A percentile compares a stretch with the other conserved stretches of the same genome.
Conservation (phyloP, 2,797 vertebrate genomes). For the Falco concolor region DNA sequence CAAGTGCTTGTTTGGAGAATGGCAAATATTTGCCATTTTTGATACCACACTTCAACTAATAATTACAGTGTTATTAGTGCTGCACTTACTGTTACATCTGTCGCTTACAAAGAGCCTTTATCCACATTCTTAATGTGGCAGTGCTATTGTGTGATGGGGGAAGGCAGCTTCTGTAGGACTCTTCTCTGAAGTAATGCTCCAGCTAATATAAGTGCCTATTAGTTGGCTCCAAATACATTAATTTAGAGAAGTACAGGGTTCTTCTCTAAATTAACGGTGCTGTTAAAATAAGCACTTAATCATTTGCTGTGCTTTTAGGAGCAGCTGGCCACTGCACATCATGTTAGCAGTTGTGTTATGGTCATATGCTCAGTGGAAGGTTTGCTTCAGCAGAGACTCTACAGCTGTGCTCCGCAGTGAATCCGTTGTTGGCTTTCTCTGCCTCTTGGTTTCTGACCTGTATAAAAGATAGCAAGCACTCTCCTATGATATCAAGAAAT, state of each 20-base stretch:
- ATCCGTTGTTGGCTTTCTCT: not conserved
- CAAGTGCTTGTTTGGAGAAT: not conserved
- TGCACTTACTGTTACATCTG: not conserved
- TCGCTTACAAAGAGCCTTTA: not conserved
- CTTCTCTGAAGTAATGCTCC: not conserved
- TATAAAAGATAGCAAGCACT: not conserved
- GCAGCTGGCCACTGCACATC: not conserved
- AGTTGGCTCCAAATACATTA: not conserved
- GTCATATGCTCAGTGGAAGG: not conserved
- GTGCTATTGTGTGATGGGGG: not conserved
- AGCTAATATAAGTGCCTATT: not conserved
- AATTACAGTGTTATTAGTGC: not conserved
- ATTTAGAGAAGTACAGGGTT: not conserved
- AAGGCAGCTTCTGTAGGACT: not conserved
- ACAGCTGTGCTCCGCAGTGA: not conserved
- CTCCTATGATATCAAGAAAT: not conserved
- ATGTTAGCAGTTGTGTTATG: fast-evolving
- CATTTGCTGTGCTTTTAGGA: not conserved
- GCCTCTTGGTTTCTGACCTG: not conserved
- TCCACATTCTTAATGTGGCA: not conserved
- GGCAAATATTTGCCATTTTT: not conserved
- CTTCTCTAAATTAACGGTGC: not conserved
- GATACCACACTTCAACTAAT: not conserved
- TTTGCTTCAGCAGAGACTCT: not conserved
- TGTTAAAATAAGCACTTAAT: not conserved